A percentile compares a stretch with the other conserved stretches of the same genome.
These are phyloP conservation scores for Heliothis virescens DNA, from an alignment of 1,140 invertebrate genomes.

Conservation along the genomic window DNA sequence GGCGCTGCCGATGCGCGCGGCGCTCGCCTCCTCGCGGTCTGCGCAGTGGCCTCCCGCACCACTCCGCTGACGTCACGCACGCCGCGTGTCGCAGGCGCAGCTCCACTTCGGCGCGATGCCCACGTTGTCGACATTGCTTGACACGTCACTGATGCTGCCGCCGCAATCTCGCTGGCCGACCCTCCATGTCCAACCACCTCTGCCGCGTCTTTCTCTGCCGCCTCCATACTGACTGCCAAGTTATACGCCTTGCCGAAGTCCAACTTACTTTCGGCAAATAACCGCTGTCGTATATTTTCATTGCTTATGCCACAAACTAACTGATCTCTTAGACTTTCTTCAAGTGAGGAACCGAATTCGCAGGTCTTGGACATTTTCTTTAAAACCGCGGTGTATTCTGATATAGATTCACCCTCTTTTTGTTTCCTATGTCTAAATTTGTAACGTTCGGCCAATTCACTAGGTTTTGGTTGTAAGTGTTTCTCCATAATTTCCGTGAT, in stretches of 20 bases:
- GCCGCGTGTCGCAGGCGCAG: not conserved
- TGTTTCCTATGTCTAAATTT: too few species aligned
- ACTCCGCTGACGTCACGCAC: not conserved
- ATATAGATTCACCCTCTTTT: too few species aligned
- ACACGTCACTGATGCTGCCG: not conserved
- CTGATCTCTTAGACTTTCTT: not conserved
- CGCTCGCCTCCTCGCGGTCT: not conserved
- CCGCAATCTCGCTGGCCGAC: not conserved
- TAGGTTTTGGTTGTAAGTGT: not conserved
- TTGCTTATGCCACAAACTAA: not conserved
- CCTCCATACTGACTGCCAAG: not conserved
- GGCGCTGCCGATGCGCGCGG: not conserved
- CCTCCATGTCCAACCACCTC: not conserved
- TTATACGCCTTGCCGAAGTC: not conserved
- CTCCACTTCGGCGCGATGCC: not conserved
- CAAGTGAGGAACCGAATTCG: not conserved
- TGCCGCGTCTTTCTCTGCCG: not conserved
- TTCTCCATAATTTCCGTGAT: not conserved
- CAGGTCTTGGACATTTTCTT: not conserved
- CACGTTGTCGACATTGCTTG: not conserved
- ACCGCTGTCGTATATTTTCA: not conserved
- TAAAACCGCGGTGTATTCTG: not conserved
- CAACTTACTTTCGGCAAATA: not conserved
- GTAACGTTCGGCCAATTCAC: not conserved
- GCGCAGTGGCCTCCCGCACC: not conserved